Base-by-base conservation (phyloP, 1,140 invertebrate genomes). In the Asobara japonica region DNA sequence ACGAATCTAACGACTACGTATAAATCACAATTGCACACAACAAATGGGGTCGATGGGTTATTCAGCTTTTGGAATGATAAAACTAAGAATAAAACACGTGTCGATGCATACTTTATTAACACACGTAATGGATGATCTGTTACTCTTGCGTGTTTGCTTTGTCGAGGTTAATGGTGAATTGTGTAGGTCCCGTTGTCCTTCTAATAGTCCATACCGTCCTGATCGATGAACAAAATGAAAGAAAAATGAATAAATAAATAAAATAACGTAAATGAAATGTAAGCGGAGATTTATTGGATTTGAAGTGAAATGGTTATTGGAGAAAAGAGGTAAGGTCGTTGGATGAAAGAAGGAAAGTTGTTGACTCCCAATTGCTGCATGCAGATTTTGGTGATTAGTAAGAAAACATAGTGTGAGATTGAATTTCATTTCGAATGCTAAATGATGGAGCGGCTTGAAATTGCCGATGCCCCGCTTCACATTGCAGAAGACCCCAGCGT, bases 161-260 rank as follows among this genome's bases (percentile, higher is more conserved):
- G n/a, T 41, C 11, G 36, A 2, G 36, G 11, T 41, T 41, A 41
- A 41, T 25, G 8, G 45, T 20, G 67, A 31, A 20, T 56, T 56
- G 20, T 22, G 18, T 20, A 61, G 60, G 11, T 69, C 30, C 51
- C 30, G 29, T 4, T 3, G 51, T 61, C 51, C 48, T 22, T 6
- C n/a, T n/a, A n/a, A 60, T 30, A 69, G 22, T 69, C 67, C 51
- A 61, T 61, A 48, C 20, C 16, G 27, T 61, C 67, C 67, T 69
- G 30, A 36, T 60, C 3, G 31, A 69, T 61, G 30, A 16, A 8
- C 16, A 69, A 60, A 38, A 30, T 31, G 29, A 51, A 16, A 33
- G 36, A 33, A 61, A 69, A 33, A 16, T 20, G 36, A 33, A 61
- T 61, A 33, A 38, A 69, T 13, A 69, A 38, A 69, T 13, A 61